Conservation (phyloP, 2,797 vertebrate genomes). For the Lithobates pipiens region DNA sequence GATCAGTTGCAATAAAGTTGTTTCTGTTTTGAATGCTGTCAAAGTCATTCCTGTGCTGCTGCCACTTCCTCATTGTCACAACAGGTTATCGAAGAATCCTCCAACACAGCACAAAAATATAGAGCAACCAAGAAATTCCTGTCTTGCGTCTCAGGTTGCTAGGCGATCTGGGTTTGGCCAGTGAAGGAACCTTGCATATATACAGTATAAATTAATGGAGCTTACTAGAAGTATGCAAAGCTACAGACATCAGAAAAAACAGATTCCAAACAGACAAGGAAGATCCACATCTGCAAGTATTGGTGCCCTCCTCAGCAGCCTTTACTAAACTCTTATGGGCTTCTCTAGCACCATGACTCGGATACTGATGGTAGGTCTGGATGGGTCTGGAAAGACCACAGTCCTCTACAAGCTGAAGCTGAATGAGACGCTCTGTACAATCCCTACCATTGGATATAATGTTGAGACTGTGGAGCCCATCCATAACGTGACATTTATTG, state of each 20-base stretch:
- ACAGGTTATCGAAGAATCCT: not conserved
- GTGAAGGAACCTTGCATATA: not conserved
- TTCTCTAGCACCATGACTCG: slow-evolving; percentile 47
- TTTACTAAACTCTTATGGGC: slow-evolving; percentile 34
- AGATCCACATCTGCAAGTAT: slow-evolving; percentile 13
- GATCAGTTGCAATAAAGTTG: slow-evolving; percentile 33
- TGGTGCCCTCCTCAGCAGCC: slow-evolving; percentile 45
- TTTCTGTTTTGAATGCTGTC: not conserved
- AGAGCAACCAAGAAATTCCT: slow-evolving; percentile 24
- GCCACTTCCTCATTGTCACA: slow-evolving; percentile 4
- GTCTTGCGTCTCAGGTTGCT: not conserved
- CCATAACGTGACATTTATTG: slow-evolving; percentile 83
- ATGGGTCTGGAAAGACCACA: slow-evolving; percentile 64
- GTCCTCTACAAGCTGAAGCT: slow-evolving; percentile 63
- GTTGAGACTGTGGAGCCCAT: slow-evolving; percentile 84
- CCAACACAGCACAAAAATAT: slow-evolving; percentile 28
- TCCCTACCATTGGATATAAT: slow-evolving; percentile 75
- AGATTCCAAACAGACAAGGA: not conserved
- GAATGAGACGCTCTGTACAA: slow-evolving; percentile 53
- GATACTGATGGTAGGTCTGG: slow-evolving; percentile 63
- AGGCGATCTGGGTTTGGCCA: not conserved
- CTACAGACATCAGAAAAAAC: not conserved
- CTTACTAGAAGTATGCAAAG: not conserved
- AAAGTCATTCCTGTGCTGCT: slow-evolving; percentile 23
- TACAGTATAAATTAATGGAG: slow-evolving; percentile 15